A percentile compares a stretch with the other conserved stretches of the same genome.
Conservation (phyloP, 2,113 vertebrate genomes). For the Lophochroa leadbeateri region DNA sequence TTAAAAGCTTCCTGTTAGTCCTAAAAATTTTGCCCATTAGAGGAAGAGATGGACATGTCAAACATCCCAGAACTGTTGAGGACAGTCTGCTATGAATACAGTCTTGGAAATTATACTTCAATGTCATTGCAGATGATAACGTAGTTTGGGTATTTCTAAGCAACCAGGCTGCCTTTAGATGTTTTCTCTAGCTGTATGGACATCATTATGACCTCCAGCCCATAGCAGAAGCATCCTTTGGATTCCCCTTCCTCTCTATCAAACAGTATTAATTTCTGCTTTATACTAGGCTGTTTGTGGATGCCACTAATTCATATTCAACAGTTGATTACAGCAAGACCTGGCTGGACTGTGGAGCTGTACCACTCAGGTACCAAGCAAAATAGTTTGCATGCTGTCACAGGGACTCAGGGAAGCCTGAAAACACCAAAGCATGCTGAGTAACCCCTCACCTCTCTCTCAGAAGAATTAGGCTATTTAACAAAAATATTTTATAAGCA, state of each 20-base stretch:
- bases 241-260: background rate
- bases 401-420: background rate
- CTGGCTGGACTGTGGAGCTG: background rate
- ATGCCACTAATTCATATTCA: background rate
- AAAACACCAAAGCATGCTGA: background rate
- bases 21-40: background rate
- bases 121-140: background rate
- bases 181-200: background rate
- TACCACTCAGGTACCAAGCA: background rate
- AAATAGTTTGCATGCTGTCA: background rate
- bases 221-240: background rate
- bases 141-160: background rate
- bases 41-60: background rate
- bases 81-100: background rate
- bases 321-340: background rate
- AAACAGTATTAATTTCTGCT: background rate
- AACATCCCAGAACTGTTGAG: background rate
- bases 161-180: background rate
- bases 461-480: background rate
- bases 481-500: background rate
- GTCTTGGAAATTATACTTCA: background rate
- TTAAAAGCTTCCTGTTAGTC: background rate
- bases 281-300: background rate
- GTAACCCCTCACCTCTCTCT: background rate
- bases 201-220: background rate